A percentile compares a stretch with the other conserved stretches of the same genome.
phyloP scores from a whole-genome alignment of 2,113 vertebrate species.

The Baryphthengus martii region DNA sequence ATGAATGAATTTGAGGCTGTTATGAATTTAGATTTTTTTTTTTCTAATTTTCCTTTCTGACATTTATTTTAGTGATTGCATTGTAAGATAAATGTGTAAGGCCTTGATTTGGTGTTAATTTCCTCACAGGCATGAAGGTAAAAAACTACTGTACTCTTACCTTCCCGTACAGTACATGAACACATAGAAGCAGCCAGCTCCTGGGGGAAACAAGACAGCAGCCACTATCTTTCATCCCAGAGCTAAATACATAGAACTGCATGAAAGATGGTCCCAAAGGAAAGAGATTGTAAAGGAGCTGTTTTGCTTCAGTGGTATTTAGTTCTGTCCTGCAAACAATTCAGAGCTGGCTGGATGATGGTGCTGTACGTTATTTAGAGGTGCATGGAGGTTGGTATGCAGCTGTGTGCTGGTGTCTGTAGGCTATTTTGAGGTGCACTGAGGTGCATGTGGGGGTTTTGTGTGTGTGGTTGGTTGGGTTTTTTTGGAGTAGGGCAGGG shows the following conservation, averaged over 20 bases:
- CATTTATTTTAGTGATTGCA: neutral
- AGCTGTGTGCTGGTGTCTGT: neutral
- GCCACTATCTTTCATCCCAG: neutral
- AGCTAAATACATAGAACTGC: neutral
- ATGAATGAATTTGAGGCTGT: constrained; percentile 29
- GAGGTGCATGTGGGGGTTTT: neutral
- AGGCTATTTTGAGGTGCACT: neutral
- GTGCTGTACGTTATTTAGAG: neutral
- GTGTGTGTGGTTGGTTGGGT: neutral
- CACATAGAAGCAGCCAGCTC: neutral
- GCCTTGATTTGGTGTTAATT: neutral
- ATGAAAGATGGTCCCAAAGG: neutral
- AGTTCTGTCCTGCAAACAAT: neutral
- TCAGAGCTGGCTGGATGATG: neutral
- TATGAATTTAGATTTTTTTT: neutral
- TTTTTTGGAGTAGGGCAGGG: neutral
- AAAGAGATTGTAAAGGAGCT: neutral
- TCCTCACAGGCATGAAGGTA: too few relatives aligned
- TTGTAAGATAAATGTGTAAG: neutral
- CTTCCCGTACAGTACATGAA: neutral
- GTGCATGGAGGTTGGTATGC: too few relatives aligned
- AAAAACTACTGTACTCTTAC: neutral
- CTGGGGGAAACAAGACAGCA: neutral
- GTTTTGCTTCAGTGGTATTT: neutral
- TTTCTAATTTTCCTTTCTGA: too few relatives aligned